Percentiles rank a stretch among this genome's conserved stretches.
phyloP scores from a whole-genome alignment of 2,888 invertebrate genomes.

The Dynastes maya region DNA sequence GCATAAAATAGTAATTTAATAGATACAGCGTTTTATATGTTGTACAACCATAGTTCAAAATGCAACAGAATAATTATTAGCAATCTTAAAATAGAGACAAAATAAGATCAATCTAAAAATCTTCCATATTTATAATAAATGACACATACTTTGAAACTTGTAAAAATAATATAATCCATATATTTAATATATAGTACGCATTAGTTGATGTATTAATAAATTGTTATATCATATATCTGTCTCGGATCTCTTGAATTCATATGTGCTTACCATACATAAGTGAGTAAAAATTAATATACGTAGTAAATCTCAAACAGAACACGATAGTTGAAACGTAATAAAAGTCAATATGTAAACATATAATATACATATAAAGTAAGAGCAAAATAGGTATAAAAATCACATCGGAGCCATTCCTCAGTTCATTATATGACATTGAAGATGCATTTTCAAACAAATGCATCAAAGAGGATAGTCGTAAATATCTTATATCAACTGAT shows the following conservation, averaged over 20 bases:
- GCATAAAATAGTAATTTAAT: conserved; percentile 38
- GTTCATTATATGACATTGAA: conserved; percentile 36
- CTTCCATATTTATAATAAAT: conserved; percentile 30
- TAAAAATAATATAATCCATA: conserved; percentile 36
- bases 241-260: background rate
- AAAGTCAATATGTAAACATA: conserved; percentile 34
- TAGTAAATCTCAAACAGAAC: conserved; percentile 21
- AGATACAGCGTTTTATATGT: conserved; percentile 34
- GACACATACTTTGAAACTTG: conserved; percentile 17
- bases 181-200: conserved; percentile 41
- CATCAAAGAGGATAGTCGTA: conserved; percentile 60
- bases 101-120: conserved; percentile 7
- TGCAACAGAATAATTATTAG: conserved; percentile 36
- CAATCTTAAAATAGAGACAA: conserved; percentile 26
- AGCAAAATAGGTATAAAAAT: conserved; percentile 37
- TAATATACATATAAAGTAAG: conserved; percentile 34
- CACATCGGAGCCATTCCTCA: conserved; percentile 37
- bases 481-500: conserved; percentile 67
- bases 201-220: conserved; percentile 36
- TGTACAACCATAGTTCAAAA: conserved; percentile 34
- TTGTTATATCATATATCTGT: conserved; percentile 23
- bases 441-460: conserved; percentile 72
- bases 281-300: conserved; percentile 21
- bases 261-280: conserved; percentile 10
- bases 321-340: conserved; percentile 9